phyloP scores from a whole-genome alignment of 2,113 vertebrate genomes.

The Zosterops hypoxanthus region DNA sequence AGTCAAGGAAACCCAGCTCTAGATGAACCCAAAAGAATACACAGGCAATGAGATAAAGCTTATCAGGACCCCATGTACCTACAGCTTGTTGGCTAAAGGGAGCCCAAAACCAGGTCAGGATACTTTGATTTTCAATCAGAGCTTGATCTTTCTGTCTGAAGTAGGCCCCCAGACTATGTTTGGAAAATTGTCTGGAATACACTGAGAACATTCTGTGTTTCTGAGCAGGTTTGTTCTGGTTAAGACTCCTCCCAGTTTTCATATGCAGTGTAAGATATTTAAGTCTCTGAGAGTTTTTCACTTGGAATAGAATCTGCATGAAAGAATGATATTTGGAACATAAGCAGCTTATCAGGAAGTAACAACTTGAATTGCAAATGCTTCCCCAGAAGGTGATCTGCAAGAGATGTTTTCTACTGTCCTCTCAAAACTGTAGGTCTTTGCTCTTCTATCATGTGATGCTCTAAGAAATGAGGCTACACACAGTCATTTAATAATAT shows the following conservation, averaged over 20 bases:
- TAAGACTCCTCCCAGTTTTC: neutral
- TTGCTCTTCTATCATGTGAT: neutral
- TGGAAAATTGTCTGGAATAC: neutral
- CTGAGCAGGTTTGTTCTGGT: neutral
- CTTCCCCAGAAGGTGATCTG: neutral
- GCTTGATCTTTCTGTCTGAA: neutral
- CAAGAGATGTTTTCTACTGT: neutral
- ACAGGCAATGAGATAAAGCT: neutral
- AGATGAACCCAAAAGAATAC: slow-evolving; percentile 34
- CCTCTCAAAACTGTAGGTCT: neutral
- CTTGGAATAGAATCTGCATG: neutral
- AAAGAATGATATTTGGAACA: neutral
- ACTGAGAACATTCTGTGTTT: neutral
- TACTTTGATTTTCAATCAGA: neutral
- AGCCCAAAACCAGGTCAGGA: neutral
- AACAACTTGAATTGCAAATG: neutral
- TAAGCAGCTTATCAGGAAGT: neutral
- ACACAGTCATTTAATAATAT: neutral
- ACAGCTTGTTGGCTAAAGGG: neutral
- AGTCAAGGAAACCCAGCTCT: slow-evolving; percentile 54
- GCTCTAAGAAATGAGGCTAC: slow-evolving; percentile 34
- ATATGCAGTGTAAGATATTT: neutral
- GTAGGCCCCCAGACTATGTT: neutral
- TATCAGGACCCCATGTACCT: neutral
- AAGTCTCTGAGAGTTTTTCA: neutral